These are phyloP conservation scores for Phocoena phocoena DNA, from an alignment of 2,113 vertebrate species.

Conservation along the genomic window DNA sequence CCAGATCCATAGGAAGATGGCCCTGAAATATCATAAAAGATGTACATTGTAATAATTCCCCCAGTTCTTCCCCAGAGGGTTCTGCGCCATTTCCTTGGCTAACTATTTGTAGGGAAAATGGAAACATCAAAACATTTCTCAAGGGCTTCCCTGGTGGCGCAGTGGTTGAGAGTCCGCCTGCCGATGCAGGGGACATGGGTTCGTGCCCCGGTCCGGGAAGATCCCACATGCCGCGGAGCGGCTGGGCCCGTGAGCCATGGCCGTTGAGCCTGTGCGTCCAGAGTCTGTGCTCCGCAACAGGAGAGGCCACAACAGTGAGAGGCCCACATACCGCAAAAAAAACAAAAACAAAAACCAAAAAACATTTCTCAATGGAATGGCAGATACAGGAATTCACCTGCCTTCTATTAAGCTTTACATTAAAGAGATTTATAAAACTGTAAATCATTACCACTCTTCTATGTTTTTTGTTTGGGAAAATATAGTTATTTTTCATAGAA, in stretches of 20 bases:
- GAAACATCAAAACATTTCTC: neutral
- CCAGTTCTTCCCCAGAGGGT: neutral
- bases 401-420: neutral
- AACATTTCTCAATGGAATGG: neutral
- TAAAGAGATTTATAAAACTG: neutral
- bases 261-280: no score
- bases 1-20: neutral
- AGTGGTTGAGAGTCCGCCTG: no score
- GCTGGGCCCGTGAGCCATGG: no score
- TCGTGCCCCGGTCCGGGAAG: fast-evolving
- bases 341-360: neutral
- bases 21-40: neutral
- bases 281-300: no score
- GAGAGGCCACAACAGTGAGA: no score
- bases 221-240: no score
- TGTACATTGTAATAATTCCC: neutral
- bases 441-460: neutral
- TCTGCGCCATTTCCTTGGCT: neutral
- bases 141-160: neutral
- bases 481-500: neutral
- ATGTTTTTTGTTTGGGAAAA: neutral
- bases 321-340: no score
- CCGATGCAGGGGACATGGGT: no score
- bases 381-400: neutral
- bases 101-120: neutral